Evolutionary conservation across 92 coral and sea anemone genomes (phyloP).

Genomic region (Galaxea fascicularis): DNA sequence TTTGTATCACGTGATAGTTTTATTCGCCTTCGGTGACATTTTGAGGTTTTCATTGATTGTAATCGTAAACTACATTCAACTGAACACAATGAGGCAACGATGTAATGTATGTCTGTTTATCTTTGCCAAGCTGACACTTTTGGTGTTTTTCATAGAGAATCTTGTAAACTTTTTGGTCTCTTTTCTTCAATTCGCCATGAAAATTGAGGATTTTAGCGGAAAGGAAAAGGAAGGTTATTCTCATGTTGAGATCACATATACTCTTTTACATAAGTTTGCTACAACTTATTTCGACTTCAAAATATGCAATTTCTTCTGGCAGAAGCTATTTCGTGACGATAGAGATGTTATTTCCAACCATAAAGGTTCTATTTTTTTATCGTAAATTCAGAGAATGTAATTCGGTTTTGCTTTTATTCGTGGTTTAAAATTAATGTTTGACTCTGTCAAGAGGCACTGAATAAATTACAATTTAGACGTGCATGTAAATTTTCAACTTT

Average conservation of each 20-base stretch:
- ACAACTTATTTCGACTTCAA: background rate
- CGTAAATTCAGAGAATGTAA: too few relatives aligned
- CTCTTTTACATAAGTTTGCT: background rate
- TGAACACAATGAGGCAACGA: background rate
- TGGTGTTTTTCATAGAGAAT: background rate
- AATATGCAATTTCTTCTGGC: slow-evolving; percentile 9
- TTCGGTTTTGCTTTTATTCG: too few relatives aligned
- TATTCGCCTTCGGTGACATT: background rate
- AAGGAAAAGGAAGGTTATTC: background rate
- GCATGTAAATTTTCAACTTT: too few relatives aligned
- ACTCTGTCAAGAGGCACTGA: too few relatives aligned
- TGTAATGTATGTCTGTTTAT: background rate
- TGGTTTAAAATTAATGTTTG: too few relatives aligned
- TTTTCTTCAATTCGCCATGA: background rate
- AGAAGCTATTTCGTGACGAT: background rate
- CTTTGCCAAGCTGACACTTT: background rate
- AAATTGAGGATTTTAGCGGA: background rate
- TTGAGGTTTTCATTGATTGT: background rate
- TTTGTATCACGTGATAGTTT: background rate
- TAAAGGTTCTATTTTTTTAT: background rate
- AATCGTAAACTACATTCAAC: background rate
- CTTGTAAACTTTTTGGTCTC: background rate
- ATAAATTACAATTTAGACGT: too few relatives aligned
- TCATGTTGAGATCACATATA: background rate
- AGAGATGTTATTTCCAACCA: background rate